Evolutionary conservation across 2,113 vertebrate species (phyloP).

Genomic region (Clarias batrachus): DNA sequence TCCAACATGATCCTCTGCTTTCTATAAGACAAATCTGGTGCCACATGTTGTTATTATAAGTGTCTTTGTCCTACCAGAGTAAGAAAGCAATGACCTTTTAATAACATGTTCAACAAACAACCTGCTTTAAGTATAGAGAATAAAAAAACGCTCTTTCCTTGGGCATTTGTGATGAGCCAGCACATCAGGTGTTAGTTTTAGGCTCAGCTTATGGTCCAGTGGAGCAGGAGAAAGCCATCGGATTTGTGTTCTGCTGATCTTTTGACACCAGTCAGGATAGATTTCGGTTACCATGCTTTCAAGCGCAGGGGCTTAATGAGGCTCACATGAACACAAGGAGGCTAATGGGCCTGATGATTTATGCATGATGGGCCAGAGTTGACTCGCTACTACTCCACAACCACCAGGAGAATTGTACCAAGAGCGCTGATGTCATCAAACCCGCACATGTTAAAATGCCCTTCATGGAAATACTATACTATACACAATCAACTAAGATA

Average conservation of each 20-base stretch:
- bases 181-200: constrained; percentile 42
- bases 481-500: background rate
- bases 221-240: constrained; percentile 43
- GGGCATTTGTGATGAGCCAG: constrained; percentile 31
- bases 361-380: constrained; percentile 44
- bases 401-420: constrained; percentile 29
- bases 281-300: constrained; percentile 16
- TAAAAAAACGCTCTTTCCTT: constrained; percentile 2
- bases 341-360: constrained; percentile 47
- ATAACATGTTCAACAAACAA: constrained; percentile 20
- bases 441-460: background rate
- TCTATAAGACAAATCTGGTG: background rate
- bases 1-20: background rate
- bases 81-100: constrained; percentile 37
- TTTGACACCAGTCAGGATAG: constrained; percentile 41
- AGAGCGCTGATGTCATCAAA: constrained; percentile 23
- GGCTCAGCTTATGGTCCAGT: constrained; percentile 41
- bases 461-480: background rate
- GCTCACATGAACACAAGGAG: constrained; percentile 5
- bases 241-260: constrained; percentile 43
- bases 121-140: constrained; percentile 16
- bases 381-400: constrained; percentile 24
- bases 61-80: background rate
- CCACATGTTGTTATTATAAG: too few relatives aligned
- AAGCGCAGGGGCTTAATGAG: constrained; percentile 38